Evolutionary conservation across 2,113 vertebrate genomes (phyloP).

Genomic region (Deroptyus accipitrinus): DNA sequence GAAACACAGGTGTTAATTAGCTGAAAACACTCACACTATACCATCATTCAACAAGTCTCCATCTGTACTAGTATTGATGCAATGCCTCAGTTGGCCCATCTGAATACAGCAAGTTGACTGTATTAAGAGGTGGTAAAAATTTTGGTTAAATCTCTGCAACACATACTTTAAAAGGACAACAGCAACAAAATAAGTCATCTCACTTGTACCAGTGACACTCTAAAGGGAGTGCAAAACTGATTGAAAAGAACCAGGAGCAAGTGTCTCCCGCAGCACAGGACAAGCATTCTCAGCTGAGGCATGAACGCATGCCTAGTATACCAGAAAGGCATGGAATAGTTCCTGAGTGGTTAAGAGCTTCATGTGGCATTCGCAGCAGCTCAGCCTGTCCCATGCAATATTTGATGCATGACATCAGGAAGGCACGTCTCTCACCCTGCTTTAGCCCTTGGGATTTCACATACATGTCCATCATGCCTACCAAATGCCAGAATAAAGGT

Average conservation of each 20-base stretch:
- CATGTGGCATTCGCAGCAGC: constrained; percentile 44
- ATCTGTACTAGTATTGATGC: not conserved
- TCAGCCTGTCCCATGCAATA: constrained; percentile 28
- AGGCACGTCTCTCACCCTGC: not conserved
- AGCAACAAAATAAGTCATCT: not conserved
- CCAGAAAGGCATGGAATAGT: constrained; percentile 26
- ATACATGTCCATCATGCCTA: not conserved
- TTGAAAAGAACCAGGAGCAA: not conserved
- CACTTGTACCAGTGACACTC: not conserved
- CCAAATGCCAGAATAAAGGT: not conserved
- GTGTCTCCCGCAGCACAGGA: not conserved
- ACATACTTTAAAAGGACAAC: not conserved
- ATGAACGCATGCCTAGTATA: not conserved
- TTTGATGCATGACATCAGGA: constrained; percentile 39
- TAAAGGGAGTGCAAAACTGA: not conserved
- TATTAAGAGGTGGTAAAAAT: not conserved
- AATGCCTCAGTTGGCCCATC: not conserved
- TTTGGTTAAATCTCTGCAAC: not conserved
- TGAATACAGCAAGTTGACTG: not conserved
- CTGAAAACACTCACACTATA: not conserved
- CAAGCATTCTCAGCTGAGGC: constrained; percentile 24
- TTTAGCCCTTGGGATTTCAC: not conserved
- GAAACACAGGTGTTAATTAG: not conserved
- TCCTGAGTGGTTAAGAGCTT: constrained; percentile 14
- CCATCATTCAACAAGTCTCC: not conserved